These are phyloP conservation scores for Nemoura dubitans DNA, from an alignment of 2,888 invertebrate species.

Conservation along the genomic window DNA sequence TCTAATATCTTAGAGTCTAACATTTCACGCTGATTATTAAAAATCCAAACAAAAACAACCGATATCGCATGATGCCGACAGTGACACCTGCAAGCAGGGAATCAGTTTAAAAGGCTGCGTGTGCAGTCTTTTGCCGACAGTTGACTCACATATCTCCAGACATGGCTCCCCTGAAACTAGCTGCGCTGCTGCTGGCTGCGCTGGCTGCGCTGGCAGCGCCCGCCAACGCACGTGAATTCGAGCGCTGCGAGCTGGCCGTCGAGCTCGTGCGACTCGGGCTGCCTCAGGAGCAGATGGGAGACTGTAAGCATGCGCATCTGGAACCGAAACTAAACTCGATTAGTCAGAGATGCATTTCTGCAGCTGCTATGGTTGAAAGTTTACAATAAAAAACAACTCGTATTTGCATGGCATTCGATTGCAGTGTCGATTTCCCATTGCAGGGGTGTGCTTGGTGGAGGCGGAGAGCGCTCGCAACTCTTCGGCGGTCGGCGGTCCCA, in stretches of 20 bases:
- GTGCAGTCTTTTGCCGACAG: no score
- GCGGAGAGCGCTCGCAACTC: constrained; percentile 64
- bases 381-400: no score
- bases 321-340: no score
- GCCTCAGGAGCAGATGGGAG: constrained; percentile 56
- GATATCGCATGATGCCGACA: not conserved
- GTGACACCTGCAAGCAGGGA: not conserved
- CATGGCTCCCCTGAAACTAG: no score
- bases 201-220: not conserved
- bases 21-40: not conserved
- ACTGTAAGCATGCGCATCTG: constrained; percentile 54
- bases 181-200: not conserved
- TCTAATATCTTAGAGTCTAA: not conserved
- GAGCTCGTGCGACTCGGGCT: constrained; percentile 57
- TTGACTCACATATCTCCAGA: no score
- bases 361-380: no score
- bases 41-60: not conserved
- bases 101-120: not conserved
- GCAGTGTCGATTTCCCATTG: no score
- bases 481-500: constrained; percentile 60
- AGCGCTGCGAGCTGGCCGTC: constrained; percentile 56
- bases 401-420: no score
- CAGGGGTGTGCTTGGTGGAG: constrained; percentile 65
- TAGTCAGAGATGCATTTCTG: no score
- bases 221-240: constrained; percentile 50